Conservation (phyloP, 2,797 vertebrate genomes). For the Pelochelys cantorii region DNA sequence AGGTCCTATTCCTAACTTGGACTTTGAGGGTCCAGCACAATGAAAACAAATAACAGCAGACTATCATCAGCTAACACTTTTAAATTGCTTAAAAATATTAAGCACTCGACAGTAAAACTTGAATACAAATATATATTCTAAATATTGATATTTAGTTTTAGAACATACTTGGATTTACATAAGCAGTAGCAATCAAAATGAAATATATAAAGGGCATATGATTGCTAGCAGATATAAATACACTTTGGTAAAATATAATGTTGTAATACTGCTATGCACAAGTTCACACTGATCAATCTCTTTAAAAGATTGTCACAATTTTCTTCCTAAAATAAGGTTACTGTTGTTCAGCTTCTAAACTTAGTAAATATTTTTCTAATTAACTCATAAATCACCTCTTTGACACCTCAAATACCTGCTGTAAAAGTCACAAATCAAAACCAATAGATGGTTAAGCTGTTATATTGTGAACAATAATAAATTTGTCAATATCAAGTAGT, state of each 20-base stretch:
- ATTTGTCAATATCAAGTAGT: accelerated
- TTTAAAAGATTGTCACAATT: neutral
- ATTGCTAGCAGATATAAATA: neutral
- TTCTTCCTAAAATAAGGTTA: neutral
- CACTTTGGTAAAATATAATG: neutral
- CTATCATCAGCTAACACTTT: neutral
- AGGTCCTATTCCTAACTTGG: neutral
- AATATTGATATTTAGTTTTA: neutral
- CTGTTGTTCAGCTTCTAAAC: neutral
- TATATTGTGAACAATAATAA: accelerated
- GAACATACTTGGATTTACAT: neutral
- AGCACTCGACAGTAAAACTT: neutral
- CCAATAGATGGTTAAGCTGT: neutral
- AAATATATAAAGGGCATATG: neutral
- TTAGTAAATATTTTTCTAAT: neutral
- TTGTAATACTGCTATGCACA: accelerated
- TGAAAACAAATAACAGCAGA: accelerated
- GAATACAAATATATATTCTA: neutral
- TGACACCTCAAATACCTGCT: accelerated
- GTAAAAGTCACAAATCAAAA: neutral
- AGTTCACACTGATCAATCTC: neutral
- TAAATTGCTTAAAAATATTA: neutral
- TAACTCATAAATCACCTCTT: neutral
- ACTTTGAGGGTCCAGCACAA: neutral
- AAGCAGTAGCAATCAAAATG: neutral